Base-by-base conservation (phyloP, 2,888 invertebrate species). In the Polyploca ridens region DNA sequence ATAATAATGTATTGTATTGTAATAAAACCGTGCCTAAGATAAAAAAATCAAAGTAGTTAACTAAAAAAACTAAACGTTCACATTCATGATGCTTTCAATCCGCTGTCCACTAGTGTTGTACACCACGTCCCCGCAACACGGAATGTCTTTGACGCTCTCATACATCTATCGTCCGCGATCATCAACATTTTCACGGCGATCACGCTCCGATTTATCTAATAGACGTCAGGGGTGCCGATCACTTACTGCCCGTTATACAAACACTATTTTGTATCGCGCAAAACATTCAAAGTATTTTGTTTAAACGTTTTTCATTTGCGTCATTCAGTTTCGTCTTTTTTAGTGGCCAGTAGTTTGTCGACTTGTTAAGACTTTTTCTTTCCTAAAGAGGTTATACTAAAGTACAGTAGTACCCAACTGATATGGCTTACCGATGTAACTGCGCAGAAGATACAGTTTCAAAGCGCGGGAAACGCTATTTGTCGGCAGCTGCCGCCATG, bases 181-280 rank as follows among this genome's bases (percentile, higher is more conserved):
- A 78, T 82, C 78, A 79, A 80, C 84, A 78, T 78, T 78, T 81
- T 77, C 72, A 75, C 78, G 77, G 76, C 81, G 76, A 77, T 75
- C 68, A 68, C 72, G 60, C 70, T 62, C 66, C 79, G 78, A 88
- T 89, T 90, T 87, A 86, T 84, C 75, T 88, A 81, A 89, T 87
- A 83, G 85, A 77, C 76, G 84, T 84, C 84, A 82, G 72, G 83
- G 81, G 81, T 78, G 80, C 72, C 80, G 70, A 85, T 86, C 77
- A 79, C 76, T 88, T 80, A 85, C 74, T 73, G 74, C 73, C 72
- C 69, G 74, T 83, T 80, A 79, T 76, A 76, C 74, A 72, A 76
- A 77, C 71, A 65, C 73, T 66, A 74, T 77, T 79, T 78, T 77
- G 81, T 78, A 66, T 64, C 35, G 54, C 27, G n/a, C 54, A 54